Conservation (phyloP, 2,888 invertebrate species). For the Alviniconcha strummeri region DNA sequence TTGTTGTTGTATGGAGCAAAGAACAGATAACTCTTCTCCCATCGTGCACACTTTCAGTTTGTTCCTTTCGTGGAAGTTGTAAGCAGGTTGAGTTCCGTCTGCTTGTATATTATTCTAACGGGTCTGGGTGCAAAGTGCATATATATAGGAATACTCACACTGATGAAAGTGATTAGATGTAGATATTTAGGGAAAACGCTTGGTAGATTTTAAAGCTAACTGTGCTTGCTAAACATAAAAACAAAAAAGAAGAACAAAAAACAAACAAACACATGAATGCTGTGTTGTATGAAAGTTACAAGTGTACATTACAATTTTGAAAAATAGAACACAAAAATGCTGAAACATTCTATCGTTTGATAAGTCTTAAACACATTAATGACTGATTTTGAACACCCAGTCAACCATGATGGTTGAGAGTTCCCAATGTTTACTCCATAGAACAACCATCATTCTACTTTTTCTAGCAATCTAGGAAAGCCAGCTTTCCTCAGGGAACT, state of each 20-base stretch:
- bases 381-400: too few species aligned
- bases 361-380: too few species aligned
- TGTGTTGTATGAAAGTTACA: too few species aligned
- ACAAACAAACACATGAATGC: neutral
- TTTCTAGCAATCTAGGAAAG: neutral
- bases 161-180: neutral
- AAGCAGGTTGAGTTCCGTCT: neutral
- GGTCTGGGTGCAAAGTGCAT: neutral
- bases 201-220: too few species aligned
- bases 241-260: neutral
- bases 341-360: too few species aligned
- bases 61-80: neutral
- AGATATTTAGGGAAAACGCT: too few species aligned
- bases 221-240: neutral
- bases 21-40: neutral
- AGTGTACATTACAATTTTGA: too few species aligned
- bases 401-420: too few species aligned
- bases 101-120: neutral
- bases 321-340: too few species aligned
- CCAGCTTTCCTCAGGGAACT: too few species aligned
- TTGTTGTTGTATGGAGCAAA: neutral
- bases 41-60: slow-evolving; percentile 7
- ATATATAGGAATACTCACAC: neutral
- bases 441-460: neutral
- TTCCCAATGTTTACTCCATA: too few species aligned